Evolutionary conservation across 2,888 invertebrate genomes (phyloP).

Genomic region (Metalampra italica): DNA sequence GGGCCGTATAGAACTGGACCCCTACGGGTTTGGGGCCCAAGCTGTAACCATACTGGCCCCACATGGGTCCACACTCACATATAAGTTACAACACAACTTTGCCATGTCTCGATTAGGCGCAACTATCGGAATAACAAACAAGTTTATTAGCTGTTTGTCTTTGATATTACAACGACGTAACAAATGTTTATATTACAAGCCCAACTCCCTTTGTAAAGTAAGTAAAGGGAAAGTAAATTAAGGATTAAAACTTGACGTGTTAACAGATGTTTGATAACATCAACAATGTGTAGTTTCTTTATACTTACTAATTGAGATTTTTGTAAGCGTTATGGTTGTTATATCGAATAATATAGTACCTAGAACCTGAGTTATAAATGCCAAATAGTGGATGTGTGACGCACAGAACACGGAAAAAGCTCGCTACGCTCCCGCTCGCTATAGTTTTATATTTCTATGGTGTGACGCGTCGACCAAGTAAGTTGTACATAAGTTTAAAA

Average conservation of each 20-base stretch:
- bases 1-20: not conserved
- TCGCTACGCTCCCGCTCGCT: too few relatives aligned
- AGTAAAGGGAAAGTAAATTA: not conserved
- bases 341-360: too few relatives aligned
- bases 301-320: too few relatives aligned
- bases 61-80: not conserved
- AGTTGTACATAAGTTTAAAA: too few relatives aligned
- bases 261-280: not conserved
- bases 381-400: too few relatives aligned
- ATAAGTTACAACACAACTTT: not conserved
- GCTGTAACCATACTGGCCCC: not conserved
- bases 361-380: too few relatives aligned
- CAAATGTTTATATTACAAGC: not conserved
- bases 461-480: too few relatives aligned
- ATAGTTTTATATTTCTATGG: too few relatives aligned
- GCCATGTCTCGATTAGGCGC: not conserved
- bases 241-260: not conserved
- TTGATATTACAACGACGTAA: not conserved
- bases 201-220: not conserved
- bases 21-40: not conserved
- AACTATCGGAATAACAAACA: conserved; percentile 1
- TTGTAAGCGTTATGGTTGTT: too few relatives aligned
- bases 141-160: conserved; percentile 6
- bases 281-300: too few relatives aligned
- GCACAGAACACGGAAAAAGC: too few relatives aligned